These are phyloP conservation scores for Athalia cordata DNA, from an alignment of 2,888 invertebrate genomes.

Conservation along the genomic window DNA sequence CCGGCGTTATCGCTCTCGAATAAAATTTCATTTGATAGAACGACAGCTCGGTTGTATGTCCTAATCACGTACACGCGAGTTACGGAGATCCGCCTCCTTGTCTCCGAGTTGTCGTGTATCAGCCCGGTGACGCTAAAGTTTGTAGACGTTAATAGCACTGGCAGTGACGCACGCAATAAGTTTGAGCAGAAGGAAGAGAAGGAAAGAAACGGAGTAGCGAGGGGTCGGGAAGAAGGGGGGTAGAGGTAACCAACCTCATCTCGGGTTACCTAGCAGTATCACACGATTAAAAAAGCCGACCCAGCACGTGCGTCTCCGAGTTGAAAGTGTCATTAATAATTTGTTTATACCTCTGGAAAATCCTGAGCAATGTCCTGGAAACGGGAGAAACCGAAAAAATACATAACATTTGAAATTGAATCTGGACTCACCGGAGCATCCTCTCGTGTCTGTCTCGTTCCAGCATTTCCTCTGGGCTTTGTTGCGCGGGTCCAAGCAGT, in stretches of 20 bases:
- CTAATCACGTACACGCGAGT: neutral
- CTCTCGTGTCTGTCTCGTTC: slow-evolving; percentile 81
- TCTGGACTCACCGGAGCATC: slow-evolving; percentile 78
- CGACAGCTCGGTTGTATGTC: neutral
- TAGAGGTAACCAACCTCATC: neutral
- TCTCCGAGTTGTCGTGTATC: neutral
- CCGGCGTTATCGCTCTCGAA: slow-evolving; percentile 21
- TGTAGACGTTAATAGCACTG: slow-evolving; percentile 38
- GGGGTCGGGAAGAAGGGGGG: neutral
- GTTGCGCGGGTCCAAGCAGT: slow-evolving; percentile 73
- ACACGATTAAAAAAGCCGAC: slow-evolving; percentile 9
- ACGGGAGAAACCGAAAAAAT: neutral
- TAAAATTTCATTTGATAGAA: slow-evolving; percentile 17
- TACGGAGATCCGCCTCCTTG: neutral
- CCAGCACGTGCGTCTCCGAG: slow-evolving; percentile 28
- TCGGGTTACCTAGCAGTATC: slow-evolving; percentile 28
- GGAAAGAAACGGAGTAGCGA: neutral
- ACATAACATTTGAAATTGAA: neutral
- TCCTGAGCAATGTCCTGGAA: neutral
- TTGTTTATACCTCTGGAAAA: neutral
- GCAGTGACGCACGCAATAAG: slow-evolving; percentile 28
- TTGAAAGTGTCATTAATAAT: neutral
- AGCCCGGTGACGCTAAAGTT: slow-evolving; percentile 10
- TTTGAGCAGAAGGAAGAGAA: slow-evolving; percentile 11
- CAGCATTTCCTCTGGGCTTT: slow-evolving; percentile 74